These are phyloP conservation scores for Lerista edwardsae DNA, from an alignment of 2,797 vertebrate species.

Conservation along the genomic window DNA sequence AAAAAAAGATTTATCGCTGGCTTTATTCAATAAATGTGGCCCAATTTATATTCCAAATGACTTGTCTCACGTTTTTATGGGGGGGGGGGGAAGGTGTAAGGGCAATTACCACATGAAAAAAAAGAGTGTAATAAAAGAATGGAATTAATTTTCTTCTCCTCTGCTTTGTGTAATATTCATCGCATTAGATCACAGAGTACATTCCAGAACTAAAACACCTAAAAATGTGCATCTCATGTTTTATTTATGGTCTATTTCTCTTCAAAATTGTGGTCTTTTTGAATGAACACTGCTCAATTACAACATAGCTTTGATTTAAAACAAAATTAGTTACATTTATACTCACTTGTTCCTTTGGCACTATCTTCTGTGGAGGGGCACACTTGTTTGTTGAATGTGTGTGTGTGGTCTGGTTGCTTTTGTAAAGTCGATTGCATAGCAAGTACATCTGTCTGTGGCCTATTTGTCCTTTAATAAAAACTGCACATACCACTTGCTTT, in stretches of 20 bases:
- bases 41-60: too few species aligned
- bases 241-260: slow-evolving; percentile 32
- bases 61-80: too few species aligned
- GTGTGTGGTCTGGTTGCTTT: neutral
- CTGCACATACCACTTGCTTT: neutral
- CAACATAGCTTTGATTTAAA: slow-evolving; percentile 23
- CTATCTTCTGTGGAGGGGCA: too few species aligned
- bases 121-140: neutral
- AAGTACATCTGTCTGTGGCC: neutral
- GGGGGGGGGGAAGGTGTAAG: too few species aligned
- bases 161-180: neutral
- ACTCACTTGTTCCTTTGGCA: slow-evolving; percentile 33
- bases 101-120: neutral
- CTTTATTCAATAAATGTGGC: too few species aligned
- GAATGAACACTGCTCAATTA: slow-evolving; percentile 12
- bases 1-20: too few species aligned
- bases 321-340: slow-evolving; percentile 35
- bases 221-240: slow-evolving; percentile 17
- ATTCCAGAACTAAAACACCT: neutral
- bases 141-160: neutral
- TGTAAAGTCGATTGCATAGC: neutral
- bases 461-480: slow-evolving; percentile 7
- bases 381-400: neutral
- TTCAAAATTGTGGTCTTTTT: slow-evolving; percentile 2
- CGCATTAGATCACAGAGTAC: slow-evolving; percentile 11